These are phyloP conservation scores for Heterotilapia buettikoferi DNA, from an alignment of 2,113 vertebrate species.

Conservation along the genomic window DNA sequence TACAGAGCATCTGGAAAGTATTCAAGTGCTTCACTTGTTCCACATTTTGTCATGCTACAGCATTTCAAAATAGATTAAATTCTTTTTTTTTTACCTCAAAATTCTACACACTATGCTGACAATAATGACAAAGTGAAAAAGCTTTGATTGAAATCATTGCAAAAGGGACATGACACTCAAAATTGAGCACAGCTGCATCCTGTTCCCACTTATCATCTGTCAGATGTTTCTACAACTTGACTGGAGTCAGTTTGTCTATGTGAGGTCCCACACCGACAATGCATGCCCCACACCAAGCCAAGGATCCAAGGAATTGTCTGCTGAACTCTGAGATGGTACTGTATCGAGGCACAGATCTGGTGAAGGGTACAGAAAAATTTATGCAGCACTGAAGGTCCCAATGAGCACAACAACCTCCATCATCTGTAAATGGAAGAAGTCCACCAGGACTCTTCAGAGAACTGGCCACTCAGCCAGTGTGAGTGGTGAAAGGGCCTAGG, in stretches of 20 bases:
- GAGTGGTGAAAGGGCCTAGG: not conserved
- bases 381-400: not conserved
- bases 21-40: not conserved
- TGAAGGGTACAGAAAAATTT: not conserved
- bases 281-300: not conserved
- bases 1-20: not conserved
- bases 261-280: not conserved
- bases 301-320: not conserved
- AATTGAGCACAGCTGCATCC: no score
- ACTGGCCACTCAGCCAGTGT: not conserved
- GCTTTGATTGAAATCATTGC: not conserved
- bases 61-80: not conserved
- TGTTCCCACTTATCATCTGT: not conserved
- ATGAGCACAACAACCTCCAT: not conserved
- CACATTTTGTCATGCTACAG: not conserved
- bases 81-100: fast-evolving
- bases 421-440: not conserved
- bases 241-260: not conserved
- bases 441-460: not conserved
- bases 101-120: not conserved
- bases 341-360: fast-evolving
- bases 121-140: not conserved
- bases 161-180: not conserved
- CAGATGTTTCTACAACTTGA: not conserved
- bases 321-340: not conserved